A percentile compares a stretch with the other conserved stretches of the same genome.
phyloP scores from a whole-genome alignment of 2,113 vertebrate species.

The human (Homo sapiens) region DNA sequence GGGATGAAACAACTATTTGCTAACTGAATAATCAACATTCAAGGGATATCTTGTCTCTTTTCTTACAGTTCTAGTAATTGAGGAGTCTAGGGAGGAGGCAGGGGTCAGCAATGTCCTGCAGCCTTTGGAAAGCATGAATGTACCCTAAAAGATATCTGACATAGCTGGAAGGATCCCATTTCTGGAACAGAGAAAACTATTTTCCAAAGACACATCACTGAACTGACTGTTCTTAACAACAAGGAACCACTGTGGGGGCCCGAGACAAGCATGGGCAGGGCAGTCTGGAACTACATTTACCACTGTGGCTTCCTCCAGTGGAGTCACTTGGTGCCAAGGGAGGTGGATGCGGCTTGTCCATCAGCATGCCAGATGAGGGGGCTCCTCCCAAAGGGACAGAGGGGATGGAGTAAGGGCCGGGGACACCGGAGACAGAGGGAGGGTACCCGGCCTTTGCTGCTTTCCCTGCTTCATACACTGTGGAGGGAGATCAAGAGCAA shows the following conservation, averaged over 20 bases:
- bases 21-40: neutral
- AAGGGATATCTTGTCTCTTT: neutral
- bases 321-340: slow-evolving; percentile 85
- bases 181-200: neutral
- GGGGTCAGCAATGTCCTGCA: neutral
- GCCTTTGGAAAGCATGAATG: neutral
- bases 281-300: slow-evolving; percentile 78
- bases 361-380: slow-evolving; percentile 87
- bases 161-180: neutral
- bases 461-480: slow-evolving; percentile 98
- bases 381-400: slow-evolving; percentile 90
- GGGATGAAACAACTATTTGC: neutral
- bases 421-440: slow-evolving; percentile 87
- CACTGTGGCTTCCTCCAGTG: slow-evolving; percentile 85
- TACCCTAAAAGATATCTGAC: neutral
- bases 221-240: neutral
- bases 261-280: neutral
- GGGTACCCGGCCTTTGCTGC: slow-evolving; percentile 90
- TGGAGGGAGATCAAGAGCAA: slow-evolving; percentile 74
- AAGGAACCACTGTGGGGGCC: neutral
- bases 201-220: neutral
- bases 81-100: neutral
- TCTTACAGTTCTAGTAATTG: neutral
- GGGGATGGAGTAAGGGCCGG: slow-evolving; percentile 95
- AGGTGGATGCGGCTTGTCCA: slow-evolving; percentile 91